phyloP scores from a whole-genome alignment of 2,888 invertebrate species.

The Lamellibrachia satsuma region DNA sequence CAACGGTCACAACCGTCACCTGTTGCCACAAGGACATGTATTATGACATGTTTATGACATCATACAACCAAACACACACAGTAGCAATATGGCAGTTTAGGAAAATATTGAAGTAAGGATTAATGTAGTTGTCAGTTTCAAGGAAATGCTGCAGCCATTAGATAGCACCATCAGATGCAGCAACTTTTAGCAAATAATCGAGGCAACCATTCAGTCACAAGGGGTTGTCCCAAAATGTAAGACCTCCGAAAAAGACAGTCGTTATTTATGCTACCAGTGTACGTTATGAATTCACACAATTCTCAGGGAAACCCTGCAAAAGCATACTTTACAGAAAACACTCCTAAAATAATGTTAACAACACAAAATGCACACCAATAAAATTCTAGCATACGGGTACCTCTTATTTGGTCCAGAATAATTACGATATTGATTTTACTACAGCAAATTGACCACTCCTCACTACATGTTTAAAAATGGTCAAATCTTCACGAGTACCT shows the following conservation, averaged over 20 bases:
- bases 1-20: neutral
- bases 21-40: neutral
- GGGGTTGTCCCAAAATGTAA: no score
- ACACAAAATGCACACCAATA: neutral
- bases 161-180: no score
- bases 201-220: neutral
- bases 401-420: neutral
- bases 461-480: neutral
- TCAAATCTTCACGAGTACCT: neutral
- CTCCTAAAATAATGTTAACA: neutral
- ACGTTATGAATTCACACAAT: neutral
- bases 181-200: no score
- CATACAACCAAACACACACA: neutral
- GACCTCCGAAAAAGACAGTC: neutral
- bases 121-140: no score
- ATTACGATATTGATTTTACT: neutral
- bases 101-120: neutral
- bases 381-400: neutral
- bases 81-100: neutral
- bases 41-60: neutral
- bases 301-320: no score
- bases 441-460: neutral
- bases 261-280: neutral
- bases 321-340: no score
- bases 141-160: no score